These are phyloP conservation scores for Pseudotriccus pelzelni DNA, from an alignment of 2,797 vertebrate species.

Conservation along the genomic window DNA sequence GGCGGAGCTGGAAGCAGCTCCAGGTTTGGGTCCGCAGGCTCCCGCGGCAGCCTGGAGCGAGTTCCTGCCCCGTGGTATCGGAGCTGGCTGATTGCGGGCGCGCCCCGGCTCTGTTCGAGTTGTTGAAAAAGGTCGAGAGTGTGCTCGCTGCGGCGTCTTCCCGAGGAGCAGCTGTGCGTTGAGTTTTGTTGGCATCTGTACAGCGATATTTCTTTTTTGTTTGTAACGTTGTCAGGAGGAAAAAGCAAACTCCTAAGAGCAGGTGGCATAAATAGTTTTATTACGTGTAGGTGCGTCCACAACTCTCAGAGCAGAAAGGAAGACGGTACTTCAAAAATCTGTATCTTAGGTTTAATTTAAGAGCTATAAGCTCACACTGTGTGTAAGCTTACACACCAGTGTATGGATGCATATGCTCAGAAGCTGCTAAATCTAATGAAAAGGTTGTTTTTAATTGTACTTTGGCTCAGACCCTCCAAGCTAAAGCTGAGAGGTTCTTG, in stretches of 20 bases:
- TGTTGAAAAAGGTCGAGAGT: fast-evolving
- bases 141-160: not conserved
- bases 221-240: not conserved
- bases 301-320: not conserved
- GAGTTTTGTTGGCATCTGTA: not conserved
- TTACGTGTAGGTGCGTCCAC: not conserved
- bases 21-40: not conserved
- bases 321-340: not conserved
- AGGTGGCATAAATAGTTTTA: not conserved
- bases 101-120: fast-evolving
- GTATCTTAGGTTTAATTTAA: not conserved
- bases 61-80: fast-evolving
- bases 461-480: not conserved
- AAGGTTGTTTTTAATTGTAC: not conserved
- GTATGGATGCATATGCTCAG: not conserved
- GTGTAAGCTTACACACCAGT: too few species aligned
- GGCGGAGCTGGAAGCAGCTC: not conserved
- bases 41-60: fast-evolving
- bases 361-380: not conserved
- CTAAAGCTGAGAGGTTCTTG: not conserved
- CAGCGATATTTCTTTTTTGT: not conserved
- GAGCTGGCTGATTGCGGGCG: fast-evolving
- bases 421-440: not conserved
- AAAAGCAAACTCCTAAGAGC: not conserved
- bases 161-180: fast-evolving